Evolutionary conservation across 2,113 vertebrate genomes (phyloP).

Genomic region (Athene noctua): DNA sequence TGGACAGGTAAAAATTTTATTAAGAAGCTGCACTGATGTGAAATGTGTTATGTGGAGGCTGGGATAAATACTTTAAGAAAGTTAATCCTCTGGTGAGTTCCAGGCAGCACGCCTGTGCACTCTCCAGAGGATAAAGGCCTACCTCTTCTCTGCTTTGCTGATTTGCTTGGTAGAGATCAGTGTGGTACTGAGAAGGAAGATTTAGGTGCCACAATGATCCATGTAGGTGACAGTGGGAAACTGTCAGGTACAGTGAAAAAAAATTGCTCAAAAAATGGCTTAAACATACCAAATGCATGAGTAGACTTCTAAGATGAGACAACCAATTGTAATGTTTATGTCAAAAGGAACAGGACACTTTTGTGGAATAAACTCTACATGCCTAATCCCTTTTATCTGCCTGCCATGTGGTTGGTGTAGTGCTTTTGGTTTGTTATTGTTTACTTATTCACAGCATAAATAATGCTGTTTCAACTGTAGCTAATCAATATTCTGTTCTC

Average conservation of each 20-base stretch:
- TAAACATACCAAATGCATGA: not conserved
- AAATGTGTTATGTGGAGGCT: not conserved
- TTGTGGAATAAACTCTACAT: not conserved
- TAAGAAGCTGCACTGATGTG: not conserved
- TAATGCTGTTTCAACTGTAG: not conserved
- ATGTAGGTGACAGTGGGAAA: not conserved
- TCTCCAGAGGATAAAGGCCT: not conserved
- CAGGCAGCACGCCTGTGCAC: not conserved
- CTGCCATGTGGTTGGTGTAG: not conserved
- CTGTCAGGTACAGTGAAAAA: not conserved
- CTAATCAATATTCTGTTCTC: not conserved
- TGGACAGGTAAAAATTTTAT: not conserved
- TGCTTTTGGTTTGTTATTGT: not conserved
- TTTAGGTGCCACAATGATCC: not conserved
- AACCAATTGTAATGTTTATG: not conserved
- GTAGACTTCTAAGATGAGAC: not conserved
- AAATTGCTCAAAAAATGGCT: not conserved
- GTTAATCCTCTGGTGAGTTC: not conserved
- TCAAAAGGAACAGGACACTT: not conserved
- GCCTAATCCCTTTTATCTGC: not conserved
- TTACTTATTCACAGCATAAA: not conserved
- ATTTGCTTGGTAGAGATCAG: not conserved
- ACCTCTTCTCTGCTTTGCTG: not conserved
- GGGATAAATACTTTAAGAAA: not conserved
- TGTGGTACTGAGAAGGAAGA: not conserved